Conservation (phyloP, 2,888 invertebrate genomes). For the Lasioglossum zephyrum region DNA sequence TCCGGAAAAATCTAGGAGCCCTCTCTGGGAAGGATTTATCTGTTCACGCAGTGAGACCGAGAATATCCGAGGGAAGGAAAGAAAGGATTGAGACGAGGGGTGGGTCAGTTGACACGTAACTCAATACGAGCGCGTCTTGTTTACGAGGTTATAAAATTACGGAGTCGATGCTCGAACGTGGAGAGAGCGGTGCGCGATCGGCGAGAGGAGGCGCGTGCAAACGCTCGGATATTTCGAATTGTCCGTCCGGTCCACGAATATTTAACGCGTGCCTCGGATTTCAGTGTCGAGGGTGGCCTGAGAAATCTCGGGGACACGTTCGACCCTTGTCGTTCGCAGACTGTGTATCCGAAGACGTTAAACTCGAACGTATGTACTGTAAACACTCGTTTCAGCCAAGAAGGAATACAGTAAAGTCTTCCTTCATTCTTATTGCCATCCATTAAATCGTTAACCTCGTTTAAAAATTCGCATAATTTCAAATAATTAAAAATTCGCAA, state of each 20-base stretch:
- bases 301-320: constrained; percentile 23
- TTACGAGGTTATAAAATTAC: constrained; percentile 84
- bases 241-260: constrained; percentile 26
- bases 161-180: constrained; percentile 81
- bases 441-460: neutral
- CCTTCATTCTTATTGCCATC: neutral
- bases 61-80: neutral
- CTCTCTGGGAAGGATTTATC: neutral
- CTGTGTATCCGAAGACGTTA: neutral
- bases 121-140: constrained; percentile 80
- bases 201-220: constrained; percentile 46
- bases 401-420: neutral
- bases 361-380: neutral
- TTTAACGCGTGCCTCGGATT: constrained; percentile 45
- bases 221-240: constrained; percentile 47
- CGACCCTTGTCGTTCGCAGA: neutral
- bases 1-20: neutral
- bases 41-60: neutral
- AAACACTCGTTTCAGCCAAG: neutral
- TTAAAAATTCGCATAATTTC: neutral
- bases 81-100: constrained; percentile 20
- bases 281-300: constrained; percentile 19
- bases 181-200: constrained; percentile 81
- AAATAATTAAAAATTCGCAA: no score
- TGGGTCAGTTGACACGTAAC: constrained; percentile 80